These are phyloP conservation scores for Pterocles gutturalis DNA, from an alignment of 2,113 vertebrate species.

Conservation along the genomic window DNA sequence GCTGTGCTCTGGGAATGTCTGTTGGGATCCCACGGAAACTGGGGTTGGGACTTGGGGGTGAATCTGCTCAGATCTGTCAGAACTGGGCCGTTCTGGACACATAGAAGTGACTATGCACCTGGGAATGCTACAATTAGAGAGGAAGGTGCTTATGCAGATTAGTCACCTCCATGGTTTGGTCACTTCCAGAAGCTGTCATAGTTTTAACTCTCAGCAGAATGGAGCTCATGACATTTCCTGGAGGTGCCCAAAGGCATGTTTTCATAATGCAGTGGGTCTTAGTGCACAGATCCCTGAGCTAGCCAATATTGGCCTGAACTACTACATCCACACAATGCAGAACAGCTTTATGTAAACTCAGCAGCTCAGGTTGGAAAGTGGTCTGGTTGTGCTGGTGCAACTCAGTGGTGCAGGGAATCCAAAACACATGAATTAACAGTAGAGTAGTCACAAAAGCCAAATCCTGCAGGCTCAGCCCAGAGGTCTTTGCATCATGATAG, in stretches of 20 bases:
- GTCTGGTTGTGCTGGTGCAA: not conserved
- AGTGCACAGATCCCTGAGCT: not conserved
- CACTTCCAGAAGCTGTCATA: not conserved
- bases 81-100: not conserved
- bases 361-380: not conserved
- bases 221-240: not conserved
- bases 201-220: not conserved
- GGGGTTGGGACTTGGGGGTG: not conserved
- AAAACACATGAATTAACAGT: not conserved
- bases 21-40: not conserved
- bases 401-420: not conserved
- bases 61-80: not conserved
- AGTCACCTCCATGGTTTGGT: not conserved
- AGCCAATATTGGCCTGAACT: not conserved
- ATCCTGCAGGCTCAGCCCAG: not conserved
- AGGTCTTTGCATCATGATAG: not conserved
- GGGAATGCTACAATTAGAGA: not conserved
- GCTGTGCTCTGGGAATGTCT: not conserved
- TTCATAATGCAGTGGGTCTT: not conserved
- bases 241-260: not conserved
- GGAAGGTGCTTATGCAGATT: not conserved
- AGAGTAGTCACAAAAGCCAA: not conserved
- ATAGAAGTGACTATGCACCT: not conserved
- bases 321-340: not conserved
- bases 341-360: not conserved